Evolutionary conservation across 2,888 invertebrate species (phyloP).

Genomic region (Alloplasta piceator): DNA sequence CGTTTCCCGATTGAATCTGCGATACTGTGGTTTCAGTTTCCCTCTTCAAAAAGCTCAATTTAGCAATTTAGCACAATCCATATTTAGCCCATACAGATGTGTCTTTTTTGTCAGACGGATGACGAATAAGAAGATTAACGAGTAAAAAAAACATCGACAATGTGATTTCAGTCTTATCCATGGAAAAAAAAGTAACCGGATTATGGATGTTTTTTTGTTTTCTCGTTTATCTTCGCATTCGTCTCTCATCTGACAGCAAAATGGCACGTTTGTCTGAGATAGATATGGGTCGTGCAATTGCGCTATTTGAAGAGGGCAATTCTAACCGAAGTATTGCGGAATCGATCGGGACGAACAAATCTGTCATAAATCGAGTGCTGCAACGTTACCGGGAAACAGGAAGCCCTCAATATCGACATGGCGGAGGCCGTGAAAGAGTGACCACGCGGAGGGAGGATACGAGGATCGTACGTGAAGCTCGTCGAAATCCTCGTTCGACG

Average conservation of each 20-base stretch:
- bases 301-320: background rate
- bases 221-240: no score
- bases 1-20: no score
- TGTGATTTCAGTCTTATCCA: no score
- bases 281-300: background rate
- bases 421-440: background rate
- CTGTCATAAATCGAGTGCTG: background rate
- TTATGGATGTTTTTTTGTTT: no score
- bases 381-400: background rate
- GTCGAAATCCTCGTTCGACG: background rate
- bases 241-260: background rate
- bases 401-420: background rate
- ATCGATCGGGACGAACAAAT: background rate
- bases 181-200: no score
- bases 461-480: background rate
- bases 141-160: no score
- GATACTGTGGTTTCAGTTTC: no score
- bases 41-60: no score
- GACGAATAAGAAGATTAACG: no score
- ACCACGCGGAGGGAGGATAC: background rate
- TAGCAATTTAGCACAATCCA: no score
- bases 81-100: no score
- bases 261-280: background rate
- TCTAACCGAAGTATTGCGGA: background rate
- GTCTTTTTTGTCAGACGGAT: no score